Evolutionary conservation across 2,888 invertebrate species (phyloP).

Genomic region (Cerastis leucographa): DNA sequence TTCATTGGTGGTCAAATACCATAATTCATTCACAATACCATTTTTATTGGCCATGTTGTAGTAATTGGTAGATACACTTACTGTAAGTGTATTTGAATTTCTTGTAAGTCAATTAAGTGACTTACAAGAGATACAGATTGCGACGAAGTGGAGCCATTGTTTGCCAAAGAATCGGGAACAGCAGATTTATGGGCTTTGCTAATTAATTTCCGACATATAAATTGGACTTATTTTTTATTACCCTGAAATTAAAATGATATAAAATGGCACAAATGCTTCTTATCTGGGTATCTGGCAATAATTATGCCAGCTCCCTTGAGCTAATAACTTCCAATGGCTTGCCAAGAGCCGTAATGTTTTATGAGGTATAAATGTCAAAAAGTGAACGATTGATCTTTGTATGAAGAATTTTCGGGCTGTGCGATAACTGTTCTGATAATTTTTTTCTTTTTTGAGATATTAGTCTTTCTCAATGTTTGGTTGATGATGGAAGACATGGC

Average conservation of each 20-base stretch:
- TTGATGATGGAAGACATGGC: neutral
- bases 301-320: conserved; percentile 42
- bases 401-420: conserved; percentile 24
- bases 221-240: conserved; percentile 40
- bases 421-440: conserved; percentile 23
- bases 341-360: conserved; percentile 55
- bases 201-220: conserved; percentile 13
- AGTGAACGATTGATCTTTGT: conserved; percentile 25
- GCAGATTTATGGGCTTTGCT: conserved; percentile 27
- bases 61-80: neutral
- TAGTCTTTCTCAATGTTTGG: neutral
- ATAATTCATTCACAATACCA: conserved; percentile 46
- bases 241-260: conserved; percentile 15
- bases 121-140: neutral
- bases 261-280: conserved; percentile 23
- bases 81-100: no score
- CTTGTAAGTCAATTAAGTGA: no score
- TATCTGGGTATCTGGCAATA: conserved; percentile 32
- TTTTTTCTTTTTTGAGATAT: no score
- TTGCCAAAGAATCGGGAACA: neutral
- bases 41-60: conserved; percentile 10
- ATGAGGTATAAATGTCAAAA: conserved; percentile 59
- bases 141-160: conserved; percentile 10
- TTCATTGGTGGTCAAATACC: conserved; percentile 29
- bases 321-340: conserved; percentile 44